These are phyloP conservation scores for Parauchenoglanis punctatus DNA, from an alignment of 2,797 vertebrate genomes.

Conservation along the genomic window DNA sequence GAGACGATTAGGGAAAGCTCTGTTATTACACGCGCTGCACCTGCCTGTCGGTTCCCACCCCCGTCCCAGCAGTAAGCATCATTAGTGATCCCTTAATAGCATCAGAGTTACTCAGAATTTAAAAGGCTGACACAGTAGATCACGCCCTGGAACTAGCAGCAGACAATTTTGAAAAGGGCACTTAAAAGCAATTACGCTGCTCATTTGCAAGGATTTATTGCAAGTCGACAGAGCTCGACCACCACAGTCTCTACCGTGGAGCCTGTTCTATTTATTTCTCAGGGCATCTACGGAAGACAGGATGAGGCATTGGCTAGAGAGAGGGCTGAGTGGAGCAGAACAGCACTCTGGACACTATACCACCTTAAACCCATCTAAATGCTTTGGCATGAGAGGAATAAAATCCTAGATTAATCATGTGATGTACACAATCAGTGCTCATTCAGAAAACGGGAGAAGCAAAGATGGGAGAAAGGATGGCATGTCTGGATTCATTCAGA, in stretches of 20 bases:
- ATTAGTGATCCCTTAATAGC: slow-evolving; percentile 41
- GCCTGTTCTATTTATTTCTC: slow-evolving; percentile 11
- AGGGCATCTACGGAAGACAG: slow-evolving; percentile 23
- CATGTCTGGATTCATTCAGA: neutral
- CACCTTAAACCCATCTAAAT: neutral
- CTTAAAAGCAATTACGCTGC: slow-evolving; percentile 54
- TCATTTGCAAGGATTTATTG: slow-evolving; percentile 57
- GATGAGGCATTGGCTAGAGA: neutral
- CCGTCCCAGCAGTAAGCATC: slow-evolving; percentile 32
- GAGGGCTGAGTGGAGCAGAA: neutral
- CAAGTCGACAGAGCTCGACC: slow-evolving; percentile 43
- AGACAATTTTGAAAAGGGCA: slow-evolving; percentile 50
- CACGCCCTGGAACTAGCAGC: slow-evolving; percentile 36
- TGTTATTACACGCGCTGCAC: slow-evolving; percentile 12
- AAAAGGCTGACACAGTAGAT: slow-evolving; percentile 47
- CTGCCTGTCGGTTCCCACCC: slow-evolving; percentile 16
- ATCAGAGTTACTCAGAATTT: slow-evolving; percentile 31
- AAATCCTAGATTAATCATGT: neutral
- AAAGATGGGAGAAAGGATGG: neutral
- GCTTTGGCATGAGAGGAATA: neutral
- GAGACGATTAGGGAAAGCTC: slow-evolving; percentile 21
- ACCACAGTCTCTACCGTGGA: neutral
- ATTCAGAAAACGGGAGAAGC: neutral
- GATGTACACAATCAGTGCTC: slow-evolving; percentile 4
- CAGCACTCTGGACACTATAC: neutral